Evolutionary conservation across 1,140 invertebrate species (phyloP), one percentile per base, ranked within the genome.

Genomic region (Macrocentrus cingulum): DNA sequence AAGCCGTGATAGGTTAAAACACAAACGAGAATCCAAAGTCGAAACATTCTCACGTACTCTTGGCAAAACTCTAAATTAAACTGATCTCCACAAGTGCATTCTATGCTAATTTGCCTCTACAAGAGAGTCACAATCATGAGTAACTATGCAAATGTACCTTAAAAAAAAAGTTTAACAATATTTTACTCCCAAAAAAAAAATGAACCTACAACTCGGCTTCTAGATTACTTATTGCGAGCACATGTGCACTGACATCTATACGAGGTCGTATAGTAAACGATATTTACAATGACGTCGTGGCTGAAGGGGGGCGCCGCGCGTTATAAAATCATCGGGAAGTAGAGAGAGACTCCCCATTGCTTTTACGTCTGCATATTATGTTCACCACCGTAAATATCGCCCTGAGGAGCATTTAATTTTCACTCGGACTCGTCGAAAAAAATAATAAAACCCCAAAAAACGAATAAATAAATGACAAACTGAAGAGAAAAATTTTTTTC

Each of bases 271-370:
- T 70, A 72, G 69, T 59, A 45, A 62, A 62, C 65, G 74, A 76
- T 76, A 75, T 75, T 76, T 76, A 76, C 72, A 76, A 75, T 76
- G 74, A 76, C 69, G 74, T 75, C 68, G 71, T 62, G 63, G n/a
- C n/a, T n/a, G n/a, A n/a, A n/a, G n/a, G n/a, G 61, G 66, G 48
- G 66, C 59, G 49, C 57, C 65, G 65, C n/a, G n/a, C n/a, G n/a
- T 63, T 67, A 65, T 68, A 76, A 75, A 75, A 75, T 74, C 67
- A 62, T 74, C 66, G 68, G 60, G 60, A n/a, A 20, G 22, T 64
- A 62, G 61, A 65, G 54, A 22, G 54, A 45, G 74, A 69, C 74
- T 69, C 74, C 74, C 74, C 68, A 75, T 70, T 66, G 74, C 23
- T 65, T 76, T 76, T 75, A 76, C 72, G 68, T 68, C 59, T 64